Base-by-base conservation (phyloP, 2,113 vertebrate species). In the Thunnus maccoyii region DNA sequence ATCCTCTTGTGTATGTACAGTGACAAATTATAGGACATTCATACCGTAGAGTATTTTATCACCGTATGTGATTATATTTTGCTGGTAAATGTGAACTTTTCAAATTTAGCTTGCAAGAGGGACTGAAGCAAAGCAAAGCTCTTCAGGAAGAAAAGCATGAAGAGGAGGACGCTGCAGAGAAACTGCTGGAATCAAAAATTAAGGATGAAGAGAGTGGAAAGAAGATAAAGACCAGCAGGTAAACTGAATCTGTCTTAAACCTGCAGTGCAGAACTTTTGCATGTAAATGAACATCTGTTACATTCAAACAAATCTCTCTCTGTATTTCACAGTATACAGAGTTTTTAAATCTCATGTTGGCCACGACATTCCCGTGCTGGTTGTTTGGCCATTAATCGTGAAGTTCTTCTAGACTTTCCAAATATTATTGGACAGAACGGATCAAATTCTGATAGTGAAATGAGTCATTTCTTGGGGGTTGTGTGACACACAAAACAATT, bases 151-250 rank as follows among this genome's bases (percentile, higher is more conserved):
- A 94, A 73, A 94, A 91, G 72, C 48, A 77, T 25, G 89, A 92
- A n/a, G 92, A 88, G 1, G 88, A 93, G 50, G 88, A 68, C 2
- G 52, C 68, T 44, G 87, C 85, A 48, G 91, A 94, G 57, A 93
- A 86, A 51, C n/a, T 86, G 76, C 72, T 84, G 41, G 89, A 92
- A 57, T 76, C 78, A 0, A 92, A 93, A 67, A 85, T 86, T 61
- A 88, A 85, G 15, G 90, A 91, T 72, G 93, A 93, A 78, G 92
- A 92, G 62, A 82, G 76, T 0, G 90, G 92, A 80, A 90, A 90
- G 58, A 92, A 92, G 61, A 86, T 89, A 6, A 90, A 89, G 22
- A 82, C 67, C 12, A 93, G 58, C 87, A 93, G 95, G 95, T 96
- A 85, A 85, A 70, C 15, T 20, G 5, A 77, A 25, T 61, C 27